These are phyloP conservation scores for Xiphophorus hellerii DNA, from an alignment of 2,113 vertebrate genomes.

Conservation along the genomic window DNA sequence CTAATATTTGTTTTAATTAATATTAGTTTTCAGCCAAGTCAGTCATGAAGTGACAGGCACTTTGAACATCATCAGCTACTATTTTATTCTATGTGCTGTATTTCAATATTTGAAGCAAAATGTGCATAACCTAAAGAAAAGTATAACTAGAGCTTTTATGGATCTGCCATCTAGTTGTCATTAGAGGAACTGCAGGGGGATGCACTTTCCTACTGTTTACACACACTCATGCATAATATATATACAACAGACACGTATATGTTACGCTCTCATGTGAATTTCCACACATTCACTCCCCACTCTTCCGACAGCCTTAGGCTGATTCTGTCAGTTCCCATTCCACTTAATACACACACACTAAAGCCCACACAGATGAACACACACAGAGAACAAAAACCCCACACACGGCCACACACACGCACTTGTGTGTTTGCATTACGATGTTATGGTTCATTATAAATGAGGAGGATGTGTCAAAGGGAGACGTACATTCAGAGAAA, in stretches of 20 bases:
- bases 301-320: slow-evolving; percentile 51
- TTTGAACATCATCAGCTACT: not conserved
- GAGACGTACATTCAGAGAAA: slow-evolving; percentile 33
- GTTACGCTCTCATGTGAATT: slow-evolving; percentile 27
- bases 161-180: slow-evolving; percentile 42
- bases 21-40: not conserved
- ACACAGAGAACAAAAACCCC: not conserved
- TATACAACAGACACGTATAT: not conserved
- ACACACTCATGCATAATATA: slow-evolving; percentile 7
- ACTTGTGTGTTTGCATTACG: slow-evolving; percentile 46
- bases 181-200: slow-evolving; percentile 19
- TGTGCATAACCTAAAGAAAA: not conserved
- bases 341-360: slow-evolving; percentile 14
- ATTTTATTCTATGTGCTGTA: not conserved
- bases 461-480: slow-evolving; percentile 59
- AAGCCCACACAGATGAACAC: not conserved
- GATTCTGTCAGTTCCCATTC: slow-evolving; percentile 57
- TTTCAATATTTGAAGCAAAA: not conserved
- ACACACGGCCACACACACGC: not conserved
- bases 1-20: not conserved
- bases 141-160: not conserved
- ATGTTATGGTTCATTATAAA: slow-evolving; percentile 70
- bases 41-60: not conserved
- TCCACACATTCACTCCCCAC: slow-evolving; percentile 21
- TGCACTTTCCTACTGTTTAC: not conserved